Evolutionary conservation across 2,888 invertebrate species (phyloP), one percentile per base, ranked within the genome.

Genomic region (Trissolcus japonicus): DNA sequence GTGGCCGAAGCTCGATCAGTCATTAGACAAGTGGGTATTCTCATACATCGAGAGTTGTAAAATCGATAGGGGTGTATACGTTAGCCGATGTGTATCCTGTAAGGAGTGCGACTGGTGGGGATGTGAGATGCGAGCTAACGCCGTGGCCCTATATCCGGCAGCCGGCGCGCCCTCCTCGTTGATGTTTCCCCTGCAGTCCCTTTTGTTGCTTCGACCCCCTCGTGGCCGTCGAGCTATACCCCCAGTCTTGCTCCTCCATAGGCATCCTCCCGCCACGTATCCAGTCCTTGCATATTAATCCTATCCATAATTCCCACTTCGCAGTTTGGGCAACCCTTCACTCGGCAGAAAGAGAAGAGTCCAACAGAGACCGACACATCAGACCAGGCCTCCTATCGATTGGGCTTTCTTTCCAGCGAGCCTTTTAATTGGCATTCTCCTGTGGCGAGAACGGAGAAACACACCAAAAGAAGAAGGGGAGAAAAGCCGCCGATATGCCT

Each of bases 271-370:
- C 81, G 82, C 83, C 82, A 83, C 89, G 88, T 88, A 89, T 89
- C 88, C 89, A 89, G 87, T 89, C 89, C 88, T 89, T 89, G 89
- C 89, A 89, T 89, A 89, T 89, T 89, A 89, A 89, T 89, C 89
- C 89, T 88, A 85, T 87, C 89, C 89, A 89, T 89, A 89, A 89
- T 88, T 89, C 87, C 88, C 88, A 89, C 88, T 88, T 88, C 87
- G 86, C 88, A 88, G 88, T 88, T 88, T 88, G 86, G 88, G 88
- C 88, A 88, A 88, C 89, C 88, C 88, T 88, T 88, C 87, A 83
- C 83, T 82, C 83, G 82, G 79, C 83, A 78, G 80, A 79, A 85
- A 84, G 85, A 82, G 83, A 82, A 80, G 80, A 80, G 76, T 77
- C 80, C 79, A 80, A 78, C 79, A 80, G 67, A 79, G 75, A 74